Evolutionary conservation across 1,140 invertebrate species (phyloP).

Genomic region (Matsumurasca onukii): DNA sequence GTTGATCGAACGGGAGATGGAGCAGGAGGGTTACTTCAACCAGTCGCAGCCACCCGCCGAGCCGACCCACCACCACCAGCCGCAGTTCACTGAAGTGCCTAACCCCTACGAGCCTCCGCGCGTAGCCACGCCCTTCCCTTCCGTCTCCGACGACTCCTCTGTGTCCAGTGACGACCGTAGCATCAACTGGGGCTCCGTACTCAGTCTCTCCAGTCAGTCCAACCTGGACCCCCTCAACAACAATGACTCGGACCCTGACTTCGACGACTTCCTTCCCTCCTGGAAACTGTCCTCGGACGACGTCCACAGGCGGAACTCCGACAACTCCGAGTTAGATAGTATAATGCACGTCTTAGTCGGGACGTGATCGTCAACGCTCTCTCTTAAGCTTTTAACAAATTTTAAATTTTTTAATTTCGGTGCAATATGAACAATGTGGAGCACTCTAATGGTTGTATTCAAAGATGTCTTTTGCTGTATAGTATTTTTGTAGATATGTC

Average conservation of each 20-base stretch:
- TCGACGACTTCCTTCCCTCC: constrained; percentile 59
- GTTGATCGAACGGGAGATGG: constrained; percentile 87
- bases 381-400: constrained; percentile 3
- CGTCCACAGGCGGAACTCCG: constrained; percentile 52
- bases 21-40: constrained; percentile 62
- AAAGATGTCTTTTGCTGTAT: constrained; percentile 10
- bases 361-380: constrained; percentile 23
- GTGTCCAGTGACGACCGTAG: constrained; percentile 65
- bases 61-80: constrained; percentile 41
- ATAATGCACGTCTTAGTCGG: constrained; percentile 38
- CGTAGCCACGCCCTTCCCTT: constrained; percentile 50
- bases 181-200: constrained; percentile 89
- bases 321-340: constrained; percentile 32
- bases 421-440: constrained; percentile 21
- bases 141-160: constrained; percentile 36
- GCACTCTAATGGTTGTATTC: constrained; percentile 29
- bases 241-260: constrained; percentile 50
- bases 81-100: constrained; percentile 51
- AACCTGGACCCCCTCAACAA: constrained; percentile 81
- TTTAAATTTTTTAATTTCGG: constrained; percentile 17
- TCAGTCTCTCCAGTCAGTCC: constrained; percentile 80
- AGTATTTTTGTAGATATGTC: constrained; percentile 19
- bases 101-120: constrained; percentile 52
- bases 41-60: constrained; percentile 37
- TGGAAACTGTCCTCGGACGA: constrained; percentile 67